Evolutionary conservation across 2,113 vertebrate species (phyloP).

Genomic region (Sclerurus mexicanus): DNA sequence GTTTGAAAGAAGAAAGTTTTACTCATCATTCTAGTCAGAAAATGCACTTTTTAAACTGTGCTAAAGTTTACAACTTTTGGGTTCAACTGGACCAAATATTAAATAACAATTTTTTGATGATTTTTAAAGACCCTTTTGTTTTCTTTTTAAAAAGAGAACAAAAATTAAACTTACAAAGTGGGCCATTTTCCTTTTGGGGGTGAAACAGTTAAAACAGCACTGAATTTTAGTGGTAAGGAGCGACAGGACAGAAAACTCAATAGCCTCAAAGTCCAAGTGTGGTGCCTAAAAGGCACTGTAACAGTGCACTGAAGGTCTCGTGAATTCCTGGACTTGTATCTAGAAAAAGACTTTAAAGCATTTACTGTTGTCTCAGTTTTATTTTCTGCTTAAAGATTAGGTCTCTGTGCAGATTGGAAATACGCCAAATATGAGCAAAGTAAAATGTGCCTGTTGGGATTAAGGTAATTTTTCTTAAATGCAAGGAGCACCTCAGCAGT

Average conservation of each 20-base stretch:
- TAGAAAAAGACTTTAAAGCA: constrained; percentile 12
- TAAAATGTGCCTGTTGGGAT: not conserved
- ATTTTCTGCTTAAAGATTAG: constrained; percentile 1
- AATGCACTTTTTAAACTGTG: not conserved
- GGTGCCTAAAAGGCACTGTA: constrained; percentile 19
- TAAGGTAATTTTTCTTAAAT: not conserved
- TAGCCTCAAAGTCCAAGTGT: not conserved
- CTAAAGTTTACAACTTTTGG: not conserved
- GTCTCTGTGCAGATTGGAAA: not conserved
- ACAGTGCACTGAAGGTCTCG: not conserved
- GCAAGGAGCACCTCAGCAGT: not conserved
- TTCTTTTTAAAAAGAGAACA: constrained; percentile 3
- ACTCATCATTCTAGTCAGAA: not conserved
- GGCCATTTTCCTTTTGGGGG: not conserved
- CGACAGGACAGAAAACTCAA: constrained; percentile 28
- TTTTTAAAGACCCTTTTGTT: not conserved
- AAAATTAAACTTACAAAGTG: constrained; percentile 24
- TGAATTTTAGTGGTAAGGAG: constrained; percentile 24
- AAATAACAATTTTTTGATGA: not conserved
- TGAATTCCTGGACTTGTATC: constrained; percentile 11
- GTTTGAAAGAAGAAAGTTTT: not conserved
- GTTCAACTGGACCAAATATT: not conserved
- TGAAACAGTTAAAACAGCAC: constrained; percentile 18
- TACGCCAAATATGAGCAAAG: not conserved
- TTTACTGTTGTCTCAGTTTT: not conserved